A percentile compares a stretch with the other conserved stretches of the same genome.
These are phyloP conservation scores for Amyelois transitella DNA, from an alignment of 1,140 invertebrate genomes.

Conservation along the genomic window DNA sequence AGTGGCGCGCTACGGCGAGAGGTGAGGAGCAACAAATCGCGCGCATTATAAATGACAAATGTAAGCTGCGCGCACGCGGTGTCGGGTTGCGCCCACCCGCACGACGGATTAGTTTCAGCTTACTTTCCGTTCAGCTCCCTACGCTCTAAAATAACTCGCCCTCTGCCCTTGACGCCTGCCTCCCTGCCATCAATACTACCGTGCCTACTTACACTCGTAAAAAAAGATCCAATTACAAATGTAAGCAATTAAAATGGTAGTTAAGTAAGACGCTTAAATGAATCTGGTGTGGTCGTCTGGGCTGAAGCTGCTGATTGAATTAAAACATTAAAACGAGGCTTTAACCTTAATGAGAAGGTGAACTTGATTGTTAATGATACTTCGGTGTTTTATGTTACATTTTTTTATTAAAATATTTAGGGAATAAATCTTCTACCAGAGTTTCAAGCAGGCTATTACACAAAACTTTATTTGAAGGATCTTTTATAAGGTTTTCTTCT, in stretches of 20 bases:
- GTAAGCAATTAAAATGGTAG: background rate
- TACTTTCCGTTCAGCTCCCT: slow-evolving; percentile 51
- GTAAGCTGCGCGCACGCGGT: slow-evolving; percentile 57
- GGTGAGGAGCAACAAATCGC: slow-evolving; percentile 68
- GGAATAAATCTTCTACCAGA: too few relatives aligned
- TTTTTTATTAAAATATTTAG: too few relatives aligned
- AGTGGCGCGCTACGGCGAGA: slow-evolving; percentile 21
- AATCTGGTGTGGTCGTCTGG: background rate
- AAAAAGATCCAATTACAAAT: slow-evolving; percentile 1
- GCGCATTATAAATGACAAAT: slow-evolving; percentile 73
- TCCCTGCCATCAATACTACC: slow-evolving; percentile 42
- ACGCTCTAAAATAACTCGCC: slow-evolving; percentile 51
- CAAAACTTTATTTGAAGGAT: too few relatives aligned
- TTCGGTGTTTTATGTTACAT: too few relatives aligned
- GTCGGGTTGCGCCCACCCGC: slow-evolving; percentile 69
- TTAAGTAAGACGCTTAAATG: background rate
- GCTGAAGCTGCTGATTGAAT: too few relatives aligned
- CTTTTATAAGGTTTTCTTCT: too few relatives aligned
- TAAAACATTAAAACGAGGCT: too few relatives aligned
- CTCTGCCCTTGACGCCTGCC: slow-evolving; percentile 53
- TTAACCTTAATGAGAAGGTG: too few relatives aligned
- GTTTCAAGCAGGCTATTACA: too few relatives aligned
- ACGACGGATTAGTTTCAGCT: slow-evolving; percentile 69
- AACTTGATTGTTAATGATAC: too few relatives aligned
- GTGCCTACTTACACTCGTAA: slow-evolving; percentile 10